A percentile compares a stretch with the other conserved stretches of the same genome.
phyloP scores from a whole-genome alignment of 2,797 vertebrate genomes.

The Premnoplex brunnescens region DNA sequence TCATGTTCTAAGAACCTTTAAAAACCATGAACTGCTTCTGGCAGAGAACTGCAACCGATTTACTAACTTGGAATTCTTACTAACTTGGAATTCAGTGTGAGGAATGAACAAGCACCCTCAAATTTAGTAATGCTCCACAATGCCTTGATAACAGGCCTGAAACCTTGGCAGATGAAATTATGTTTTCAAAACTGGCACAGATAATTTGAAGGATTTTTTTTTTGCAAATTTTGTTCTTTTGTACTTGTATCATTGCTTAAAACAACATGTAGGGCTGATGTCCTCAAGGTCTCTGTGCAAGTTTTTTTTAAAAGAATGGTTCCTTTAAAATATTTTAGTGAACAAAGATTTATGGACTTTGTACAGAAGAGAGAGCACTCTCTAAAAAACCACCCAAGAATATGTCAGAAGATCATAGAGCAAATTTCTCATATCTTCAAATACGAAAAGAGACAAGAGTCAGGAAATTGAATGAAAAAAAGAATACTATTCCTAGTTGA shows the following conservation, averaged over 20 bases:
- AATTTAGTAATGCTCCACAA: background rate
- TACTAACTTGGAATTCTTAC: background rate
- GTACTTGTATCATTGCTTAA: background rate
- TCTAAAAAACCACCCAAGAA: background rate
- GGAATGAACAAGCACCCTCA: background rate
- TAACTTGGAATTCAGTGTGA: background rate
- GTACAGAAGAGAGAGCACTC: background rate
- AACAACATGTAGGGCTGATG: background rate
- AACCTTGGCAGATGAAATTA: background rate
- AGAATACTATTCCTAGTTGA: background rate
- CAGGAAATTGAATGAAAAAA: slow-evolving; percentile 6
- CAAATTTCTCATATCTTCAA: background rate
- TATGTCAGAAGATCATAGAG: background rate
- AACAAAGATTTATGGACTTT: background rate
- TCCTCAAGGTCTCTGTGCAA: background rate
- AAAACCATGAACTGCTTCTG: background rate
- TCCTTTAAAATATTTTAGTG: background rate
- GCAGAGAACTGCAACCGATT: background rate
- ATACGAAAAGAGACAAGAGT: background rate
- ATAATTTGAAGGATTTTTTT: background rate
- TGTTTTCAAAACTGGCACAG: background rate
- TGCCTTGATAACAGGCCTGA: background rate
- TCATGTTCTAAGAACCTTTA: background rate
- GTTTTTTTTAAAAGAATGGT: background rate
- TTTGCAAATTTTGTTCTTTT: background rate